Evolutionary conservation across 2,797 vertebrate genomes (phyloP), one percentile per base, ranked within the genome.

Genomic region (Enteromius trimaculatus): DNA sequence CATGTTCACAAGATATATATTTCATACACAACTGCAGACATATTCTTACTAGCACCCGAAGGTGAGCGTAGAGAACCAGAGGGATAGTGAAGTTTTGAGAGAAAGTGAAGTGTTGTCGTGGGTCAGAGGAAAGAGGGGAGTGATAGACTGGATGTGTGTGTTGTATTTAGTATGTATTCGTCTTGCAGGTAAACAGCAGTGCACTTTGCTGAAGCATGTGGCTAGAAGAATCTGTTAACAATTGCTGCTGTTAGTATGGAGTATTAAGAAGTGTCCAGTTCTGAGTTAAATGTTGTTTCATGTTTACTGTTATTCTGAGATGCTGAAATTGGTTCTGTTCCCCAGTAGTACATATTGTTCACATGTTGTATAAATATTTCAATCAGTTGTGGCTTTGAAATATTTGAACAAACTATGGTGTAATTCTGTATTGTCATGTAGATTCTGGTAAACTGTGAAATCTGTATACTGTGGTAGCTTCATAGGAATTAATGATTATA

Each of bases 1-100:
- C 95, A 95, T 95, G 95, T 94, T 95, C 96, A 98, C 96, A 96
- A 97, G 97, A 98, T 97, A 94, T 94, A 94, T 87, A 84, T 49
- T 76, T 87, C 95, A 94, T 95, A 96, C 95, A 97, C 95, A 94
- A 96, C 96, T 96, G 96, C 95, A 96, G 97, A 98, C 95, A 93
- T 95, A 96, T 96, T 95, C 95, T 93, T 97, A 97, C 95, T 96
- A 93, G 96, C 96, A 96, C 96, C 95, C 94, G 87, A 93, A 96
- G 96, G 89, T 94, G 94, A 95, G 92, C 89, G 92, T 89, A 86
- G 88, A 88, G 88, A 87, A 86, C 89, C 88, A 91, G 70, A 77
- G 93, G 91, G 92, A 94, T 92, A 90, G 92, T 90, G 78, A 44
- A 93, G 92, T 91, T 93, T 93, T 91, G 92, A 89, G 64, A 77